phyloP scores from a whole-genome alignment of 2,888 invertebrate species.

The Ellobium chinense region DNA sequence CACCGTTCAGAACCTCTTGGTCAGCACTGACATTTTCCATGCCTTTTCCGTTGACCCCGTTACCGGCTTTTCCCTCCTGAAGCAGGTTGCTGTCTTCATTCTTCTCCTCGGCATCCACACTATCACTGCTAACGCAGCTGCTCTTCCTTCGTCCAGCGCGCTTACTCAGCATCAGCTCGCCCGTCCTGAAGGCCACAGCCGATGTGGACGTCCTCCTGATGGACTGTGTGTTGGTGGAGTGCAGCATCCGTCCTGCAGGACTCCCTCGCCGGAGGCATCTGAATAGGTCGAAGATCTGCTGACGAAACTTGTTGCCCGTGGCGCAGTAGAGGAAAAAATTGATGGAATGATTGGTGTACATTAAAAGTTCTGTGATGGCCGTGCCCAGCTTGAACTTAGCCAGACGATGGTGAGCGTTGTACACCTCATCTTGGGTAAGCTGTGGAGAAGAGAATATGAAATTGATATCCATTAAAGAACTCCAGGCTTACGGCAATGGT shows the following conservation, averaged over 20 bases:
- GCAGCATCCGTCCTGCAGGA: background rate
- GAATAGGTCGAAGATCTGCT: conserved; percentile 55
- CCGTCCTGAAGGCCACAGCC: background rate
- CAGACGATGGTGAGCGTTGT: background rate
- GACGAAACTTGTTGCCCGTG: conserved; percentile 66
- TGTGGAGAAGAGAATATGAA: background rate
- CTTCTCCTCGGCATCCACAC: background rate
- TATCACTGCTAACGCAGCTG: conserved; percentile 28
- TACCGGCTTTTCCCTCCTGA: background rate
- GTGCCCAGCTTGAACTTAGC: conserved; percentile 57
- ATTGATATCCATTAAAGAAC: background rate
- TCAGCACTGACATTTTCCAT: background rate
- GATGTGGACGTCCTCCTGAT: conserved; percentile 3
- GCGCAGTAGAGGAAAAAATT: conserved; percentile 73
- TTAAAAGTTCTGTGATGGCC: conserved; percentile 60
- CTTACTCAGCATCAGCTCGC: background rate
- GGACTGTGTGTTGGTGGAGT: background rate
- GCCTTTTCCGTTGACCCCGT: background rate
- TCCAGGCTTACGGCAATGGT: no score
- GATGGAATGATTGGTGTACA: conserved; percentile 71
- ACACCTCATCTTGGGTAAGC: background rate
- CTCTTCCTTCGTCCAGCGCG: background rate
- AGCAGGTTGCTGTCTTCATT: background rate
- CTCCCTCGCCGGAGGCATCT: background rate
- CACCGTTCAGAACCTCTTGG: no score